Evolutionary conservation across 2,888 invertebrate genomes (phyloP).

Genomic region (Agrochola circellaris): DNA sequence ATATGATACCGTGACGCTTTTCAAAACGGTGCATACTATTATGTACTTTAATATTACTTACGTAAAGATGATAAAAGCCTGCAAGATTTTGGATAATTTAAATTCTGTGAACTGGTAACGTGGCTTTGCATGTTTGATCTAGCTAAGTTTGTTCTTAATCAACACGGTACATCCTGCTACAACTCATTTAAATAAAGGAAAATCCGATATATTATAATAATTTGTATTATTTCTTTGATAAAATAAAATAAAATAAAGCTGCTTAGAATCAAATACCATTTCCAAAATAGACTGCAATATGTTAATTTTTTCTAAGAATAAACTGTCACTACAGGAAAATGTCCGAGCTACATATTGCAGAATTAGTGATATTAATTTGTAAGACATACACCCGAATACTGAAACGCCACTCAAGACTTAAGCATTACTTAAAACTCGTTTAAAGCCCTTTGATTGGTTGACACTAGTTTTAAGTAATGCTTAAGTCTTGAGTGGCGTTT

Average conservation of each 20-base stretch:
- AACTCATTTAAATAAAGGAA: constrained; percentile 67
- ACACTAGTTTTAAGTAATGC: too few relatives aligned
- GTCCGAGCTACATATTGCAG: neutral
- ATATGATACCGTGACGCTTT: constrained; percentile 8
- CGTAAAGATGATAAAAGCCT: constrained; percentile 38
- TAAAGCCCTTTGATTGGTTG: too few relatives aligned
- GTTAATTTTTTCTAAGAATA: constrained; percentile 14
- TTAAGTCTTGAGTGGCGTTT: too few relatives aligned
- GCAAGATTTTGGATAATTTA: constrained; percentile 3
- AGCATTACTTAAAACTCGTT: too few relatives aligned
- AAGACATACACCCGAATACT: too few relatives aligned
- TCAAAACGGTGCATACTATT: constrained; percentile 13
- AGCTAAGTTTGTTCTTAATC: constrained; percentile 57
- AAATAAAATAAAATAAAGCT: neutral
- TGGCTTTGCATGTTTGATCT: constrained; percentile 52
- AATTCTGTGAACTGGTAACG: constrained; percentile 35
- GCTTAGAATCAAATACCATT: neutral
- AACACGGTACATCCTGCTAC: constrained; percentile 80
- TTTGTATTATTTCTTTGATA: constrained; percentile 2
- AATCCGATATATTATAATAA: constrained; percentile 23
- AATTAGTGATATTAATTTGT: constrained; percentile 12
- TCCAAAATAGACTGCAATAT: neutral
- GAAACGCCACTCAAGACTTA: too few relatives aligned
- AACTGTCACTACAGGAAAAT: constrained; percentile 29
- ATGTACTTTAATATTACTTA: constrained; percentile 29